A percentile compares a stretch with the other conserved stretches of the same genome.
Evolutionary conservation across 2,113 vertebrate species (phyloP).

Genomic region (Larimichthys polyactis): DNA sequence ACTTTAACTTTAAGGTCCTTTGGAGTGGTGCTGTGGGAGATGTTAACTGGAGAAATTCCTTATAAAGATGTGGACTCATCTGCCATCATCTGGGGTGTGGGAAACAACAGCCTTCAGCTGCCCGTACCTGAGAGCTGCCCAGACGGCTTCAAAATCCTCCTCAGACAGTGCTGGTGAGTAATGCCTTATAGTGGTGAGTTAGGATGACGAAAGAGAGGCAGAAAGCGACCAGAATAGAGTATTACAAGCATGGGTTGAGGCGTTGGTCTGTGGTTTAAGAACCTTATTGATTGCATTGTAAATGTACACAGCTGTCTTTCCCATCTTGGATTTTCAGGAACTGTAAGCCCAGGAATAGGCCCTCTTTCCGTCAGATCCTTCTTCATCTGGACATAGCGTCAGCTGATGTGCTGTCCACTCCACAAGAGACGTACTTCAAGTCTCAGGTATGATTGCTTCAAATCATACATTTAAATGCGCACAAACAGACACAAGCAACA

Average conservation of each 20-base stretch:
- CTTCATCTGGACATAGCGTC: slow-evolving; percentile 97
- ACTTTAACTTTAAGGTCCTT: slow-evolving; percentile 72
- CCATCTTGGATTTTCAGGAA: slow-evolving; percentile 86
- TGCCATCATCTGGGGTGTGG: slow-evolving; percentile 98
- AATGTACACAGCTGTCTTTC: slow-evolving; percentile 56
- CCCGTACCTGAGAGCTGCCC: slow-evolving; percentile 96
- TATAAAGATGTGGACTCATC: slow-evolving; percentile 99
- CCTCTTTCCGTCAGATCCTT: slow-evolving; percentile 97
- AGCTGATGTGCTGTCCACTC: slow-evolving; percentile 95
- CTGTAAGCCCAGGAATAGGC: slow-evolving; percentile 95
- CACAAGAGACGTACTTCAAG: slow-evolving; percentile 98
- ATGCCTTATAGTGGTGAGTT: slow-evolving; percentile 26
- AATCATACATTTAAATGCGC: neutral
- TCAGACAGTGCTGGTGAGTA: slow-evolving; percentile 96
- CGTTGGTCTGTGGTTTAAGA: slow-evolving; percentile 39
- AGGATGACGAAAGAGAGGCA: neutral
- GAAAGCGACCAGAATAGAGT: slow-evolving; percentile 17
- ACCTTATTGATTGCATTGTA: slow-evolving; percentile 57
- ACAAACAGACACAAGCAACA: neutral
- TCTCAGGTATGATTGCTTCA: slow-evolving; percentile 87
- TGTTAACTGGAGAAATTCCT: slow-evolving; percentile 95
- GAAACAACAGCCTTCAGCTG: slow-evolving; percentile 98
- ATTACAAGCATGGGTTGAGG: slow-evolving; percentile 11
- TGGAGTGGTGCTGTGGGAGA: slow-evolving; percentile 96
- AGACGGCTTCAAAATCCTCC: slow-evolving; percentile 97